Conservation (phyloP, 2,797 vertebrate genomes). For the Scarus forsteni region DNA sequence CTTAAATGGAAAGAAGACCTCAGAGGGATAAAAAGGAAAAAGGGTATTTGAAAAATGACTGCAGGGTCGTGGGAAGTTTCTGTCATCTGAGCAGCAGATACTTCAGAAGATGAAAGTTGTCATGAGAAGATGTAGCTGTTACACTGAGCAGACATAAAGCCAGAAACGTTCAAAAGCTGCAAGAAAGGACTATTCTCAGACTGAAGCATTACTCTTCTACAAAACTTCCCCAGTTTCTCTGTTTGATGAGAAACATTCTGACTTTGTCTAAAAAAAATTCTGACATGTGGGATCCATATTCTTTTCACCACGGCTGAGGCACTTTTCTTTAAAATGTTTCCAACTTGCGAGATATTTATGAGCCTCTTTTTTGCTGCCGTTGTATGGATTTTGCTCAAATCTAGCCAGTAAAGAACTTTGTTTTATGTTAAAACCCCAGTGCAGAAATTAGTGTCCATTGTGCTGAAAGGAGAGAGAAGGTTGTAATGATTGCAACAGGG, state of each 20-base stretch:
- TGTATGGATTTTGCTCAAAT: slow-evolving; percentile 21
- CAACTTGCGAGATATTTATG: slow-evolving; percentile 15
- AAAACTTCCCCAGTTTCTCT: slow-evolving; percentile 25
- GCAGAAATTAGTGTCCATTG: slow-evolving; percentile 1
- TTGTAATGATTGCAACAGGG: too few relatives aligned
- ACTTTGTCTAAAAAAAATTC: slow-evolving; percentile 25
- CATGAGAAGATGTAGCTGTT: slow-evolving; percentile 48
- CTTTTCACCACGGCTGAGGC: slow-evolving; percentile 16
- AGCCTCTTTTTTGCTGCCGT: slow-evolving; percentile 17
- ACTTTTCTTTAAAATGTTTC: slow-evolving; percentile 15
- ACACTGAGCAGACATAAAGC: slow-evolving; percentile 66
- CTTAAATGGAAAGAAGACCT: slow-evolving; percentile 40
- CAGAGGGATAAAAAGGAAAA: slow-evolving; percentile 38
- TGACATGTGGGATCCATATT: slow-evolving; percentile 52
- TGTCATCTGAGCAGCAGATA: slow-evolving; percentile 54
- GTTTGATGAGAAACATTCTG: slow-evolving; percentile 41
- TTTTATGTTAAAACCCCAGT: not conserved
- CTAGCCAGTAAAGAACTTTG: not conserved
- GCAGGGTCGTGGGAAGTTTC: slow-evolving; percentile 74
- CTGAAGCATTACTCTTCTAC: slow-evolving; percentile 15
- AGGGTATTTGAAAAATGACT: slow-evolving; percentile 58
- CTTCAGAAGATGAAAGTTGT: slow-evolving; percentile 52
- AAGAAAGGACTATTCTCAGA: slow-evolving; percentile 34
- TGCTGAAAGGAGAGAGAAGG: not conserved
- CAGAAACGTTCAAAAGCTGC: slow-evolving; percentile 39